Evolutionary conservation across 2,888 invertebrate genomes (phyloP), one percentile per base, ranked within the genome.

Genomic region (Lacanobia wlatinum): DNA sequence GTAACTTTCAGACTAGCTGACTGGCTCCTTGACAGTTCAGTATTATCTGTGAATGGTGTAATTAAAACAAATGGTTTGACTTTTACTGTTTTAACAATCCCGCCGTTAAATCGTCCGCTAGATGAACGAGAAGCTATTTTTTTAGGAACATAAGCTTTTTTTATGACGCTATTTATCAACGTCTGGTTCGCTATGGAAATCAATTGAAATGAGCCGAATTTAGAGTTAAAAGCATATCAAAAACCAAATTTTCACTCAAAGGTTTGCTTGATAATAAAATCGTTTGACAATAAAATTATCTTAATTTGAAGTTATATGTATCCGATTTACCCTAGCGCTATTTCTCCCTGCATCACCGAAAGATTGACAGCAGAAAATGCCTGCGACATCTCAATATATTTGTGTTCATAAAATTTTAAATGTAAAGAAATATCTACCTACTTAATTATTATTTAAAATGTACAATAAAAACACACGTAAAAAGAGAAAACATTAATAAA

Each of bases 11-110:
- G 21, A 34, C 18, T n/a, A 48, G 28, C 74, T 62, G 48, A 43
- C 21, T 50, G 40, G 61, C 53, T 66, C 5, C 18, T 66, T 60
- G 65, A 50, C 43, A 69, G 63, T 73, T 74, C 8, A 50, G 50
- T 73, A 74, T 62, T 63, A 73, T 73, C 75, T 73, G 43, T 50
- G 48, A 73, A 73, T 56, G 12, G 56, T 56, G 16, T 73, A 73
- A 73, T 73, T 73, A 73, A 63, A 73, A 73, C 65, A 40, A 73
- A 73, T 74, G 64, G 18, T 74, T 63, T 23, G 4, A 34, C 9
- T 74, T 74, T 62, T 6, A 43, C 2, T 56, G 62, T 23, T 74
- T 56, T 43, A 62, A 63, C 14, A 72, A 23, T 53, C 6, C 12
- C 34, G 38, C 16, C 9, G 43, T 53, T 16, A 21, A 72, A 60